Evolutionary conservation across 2,113 vertebrate species (phyloP).

Genomic region (Limnothrissa miodon): DNA sequence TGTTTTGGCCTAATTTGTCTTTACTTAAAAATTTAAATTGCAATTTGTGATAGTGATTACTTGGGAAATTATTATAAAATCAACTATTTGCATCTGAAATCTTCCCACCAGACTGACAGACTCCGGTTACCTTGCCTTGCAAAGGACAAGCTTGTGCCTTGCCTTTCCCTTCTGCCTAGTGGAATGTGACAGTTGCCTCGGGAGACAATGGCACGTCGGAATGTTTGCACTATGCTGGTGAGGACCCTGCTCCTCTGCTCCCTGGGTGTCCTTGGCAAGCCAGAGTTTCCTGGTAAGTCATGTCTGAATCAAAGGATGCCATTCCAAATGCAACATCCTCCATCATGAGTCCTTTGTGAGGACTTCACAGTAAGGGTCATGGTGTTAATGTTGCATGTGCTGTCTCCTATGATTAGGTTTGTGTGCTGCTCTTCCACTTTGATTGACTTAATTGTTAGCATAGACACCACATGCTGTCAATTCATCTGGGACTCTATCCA

Average conservation of each 20-base stretch:
- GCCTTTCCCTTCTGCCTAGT: background rate
- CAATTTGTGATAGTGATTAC: no score
- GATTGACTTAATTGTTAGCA: no score
- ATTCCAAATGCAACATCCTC: background rate
- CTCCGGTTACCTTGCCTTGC: slow-evolving; percentile 18
- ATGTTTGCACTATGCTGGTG: slow-evolving; percentile 58
- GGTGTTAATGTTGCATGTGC: background rate
- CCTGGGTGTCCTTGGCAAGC: slow-evolving; percentile 43
- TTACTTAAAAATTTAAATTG: no score
- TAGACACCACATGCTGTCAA: no score
- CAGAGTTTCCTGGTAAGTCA: slow-evolving; percentile 66
- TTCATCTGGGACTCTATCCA: no score
- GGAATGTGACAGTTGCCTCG: slow-evolving; percentile 13
- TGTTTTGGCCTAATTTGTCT: no score
- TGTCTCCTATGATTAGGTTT: no score
- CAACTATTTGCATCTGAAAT: no score
- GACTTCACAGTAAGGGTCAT: background rate
- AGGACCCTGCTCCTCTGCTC: slow-evolving; percentile 53
- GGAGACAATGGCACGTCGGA: slow-evolving; percentile 18
- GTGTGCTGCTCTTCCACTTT: no score
- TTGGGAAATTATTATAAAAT: no score
- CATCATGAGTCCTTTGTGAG: background rate
- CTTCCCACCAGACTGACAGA: slow-evolving; percentile 19
- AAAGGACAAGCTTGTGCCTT: slow-evolving; percentile 22
- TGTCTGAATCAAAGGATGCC: background rate